Base-by-base conservation (phyloP, 2,888 invertebrate genomes). In the Euzetes globulus region DNA sequence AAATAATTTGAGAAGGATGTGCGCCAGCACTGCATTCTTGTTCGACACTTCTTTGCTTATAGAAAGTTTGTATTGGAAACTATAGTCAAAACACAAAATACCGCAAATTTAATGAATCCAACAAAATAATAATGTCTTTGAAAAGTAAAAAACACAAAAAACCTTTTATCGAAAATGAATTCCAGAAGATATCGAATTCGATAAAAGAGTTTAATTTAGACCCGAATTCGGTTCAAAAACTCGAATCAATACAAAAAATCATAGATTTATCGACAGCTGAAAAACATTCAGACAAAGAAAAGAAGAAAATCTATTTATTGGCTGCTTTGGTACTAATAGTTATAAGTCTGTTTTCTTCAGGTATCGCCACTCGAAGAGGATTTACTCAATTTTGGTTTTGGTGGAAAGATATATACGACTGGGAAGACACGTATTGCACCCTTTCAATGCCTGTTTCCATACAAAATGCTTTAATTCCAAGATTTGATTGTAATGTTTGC, bases 401-500 rank as follows among this genome's bases (percentile, higher is more conserved):
- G 25, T 55, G 72, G 37, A 72, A 63, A 15, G 75, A 58, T 6
- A 73, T 75, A 33, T 63, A 27, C 17, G 63, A 63, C n/a, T 17
- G 1, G 25, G 29, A 63, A 25, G 25, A 29, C 25, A 63, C 70
- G 7, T 45, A 68, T 29, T 74, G 74, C 50, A 45, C 68, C 1
- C 17, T 74, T 37, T 11, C 52, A 27, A 41, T 74, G 47, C 74
- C 74, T 7, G 68, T 15, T 41, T 41, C 47, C 2, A 22, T 74
- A 41, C 79, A 78, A 77, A 81, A 81, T 55, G 81, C 86, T 9
- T 89, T 93, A 81, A 88, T 94, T 1, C 89, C 91, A 0, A 90
- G 92, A 0, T 90, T 90, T 80, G 87, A 88, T 80, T 95, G 95
- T 81, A 85, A 87, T 27, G 88, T 93, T 83, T 95, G 95, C 81